Conservation (phyloP, 2,113 vertebrate genomes). For the Guaruba guarouba region DNA sequence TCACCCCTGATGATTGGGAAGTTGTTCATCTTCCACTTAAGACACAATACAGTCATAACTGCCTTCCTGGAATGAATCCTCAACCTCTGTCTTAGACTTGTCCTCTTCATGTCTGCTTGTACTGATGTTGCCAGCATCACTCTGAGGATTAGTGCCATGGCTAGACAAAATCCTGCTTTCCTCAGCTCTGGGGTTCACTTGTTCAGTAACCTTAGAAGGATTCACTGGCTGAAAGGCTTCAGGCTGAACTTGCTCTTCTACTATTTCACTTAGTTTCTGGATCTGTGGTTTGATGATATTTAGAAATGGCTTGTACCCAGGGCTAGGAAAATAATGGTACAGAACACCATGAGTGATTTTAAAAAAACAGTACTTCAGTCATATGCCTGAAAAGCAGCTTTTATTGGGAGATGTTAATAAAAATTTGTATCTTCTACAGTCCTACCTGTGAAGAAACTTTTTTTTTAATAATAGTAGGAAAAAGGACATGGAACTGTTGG, state of each 20-base stretch:
- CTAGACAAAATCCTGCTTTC: slow-evolving; percentile 77
- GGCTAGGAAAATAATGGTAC: slow-evolving; percentile 70
- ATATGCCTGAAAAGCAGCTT: not conserved
- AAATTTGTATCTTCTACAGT: not conserved
- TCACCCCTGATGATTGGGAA: slow-evolving; percentile 42
- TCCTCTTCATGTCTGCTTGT: slow-evolving; percentile 78
- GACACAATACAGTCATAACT: slow-evolving; percentile 91
- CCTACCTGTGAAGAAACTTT: not conserved
- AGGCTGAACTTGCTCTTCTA: slow-evolving; percentile 83
- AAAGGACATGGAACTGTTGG: not conserved
- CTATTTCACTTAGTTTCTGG: slow-evolving; percentile 84
- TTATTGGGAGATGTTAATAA: not conserved
- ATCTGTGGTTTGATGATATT: slow-evolving; percentile 91
- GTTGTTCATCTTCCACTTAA: slow-evolving; percentile 66
- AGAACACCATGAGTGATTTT: not conserved
- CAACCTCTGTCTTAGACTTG: slow-evolving; percentile 66
- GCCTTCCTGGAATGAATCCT: slow-evolving; percentile 84
- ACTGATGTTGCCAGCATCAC: slow-evolving; percentile 66
- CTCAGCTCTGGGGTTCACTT: slow-evolving; percentile 77
- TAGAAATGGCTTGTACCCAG: slow-evolving; percentile 97
- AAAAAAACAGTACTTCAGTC: not conserved
- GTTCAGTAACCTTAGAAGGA: slow-evolving; percentile 78
- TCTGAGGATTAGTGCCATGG: slow-evolving; percentile 75
- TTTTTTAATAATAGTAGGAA: not conserved
- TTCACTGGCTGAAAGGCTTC: slow-evolving; percentile 88